Base-by-base conservation (phyloP, 2,888 invertebrate genomes). In the Coelogynopora nodosa region DNA sequence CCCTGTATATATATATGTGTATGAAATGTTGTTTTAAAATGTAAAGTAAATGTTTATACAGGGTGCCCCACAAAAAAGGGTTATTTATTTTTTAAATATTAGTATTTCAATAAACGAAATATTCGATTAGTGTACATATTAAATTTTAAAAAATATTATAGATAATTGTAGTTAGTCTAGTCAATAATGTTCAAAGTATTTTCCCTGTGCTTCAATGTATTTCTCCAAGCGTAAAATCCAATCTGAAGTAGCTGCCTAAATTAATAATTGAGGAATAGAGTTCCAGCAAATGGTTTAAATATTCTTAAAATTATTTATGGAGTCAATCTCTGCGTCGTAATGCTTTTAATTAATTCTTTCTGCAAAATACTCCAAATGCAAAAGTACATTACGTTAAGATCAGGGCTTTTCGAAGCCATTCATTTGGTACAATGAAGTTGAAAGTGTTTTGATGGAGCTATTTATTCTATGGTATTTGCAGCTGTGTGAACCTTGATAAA, bases 401-500 rank as follows among this genome's bases (percentile, higher is more conserved):
- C 31, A 5, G 31, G 29, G 29, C 84, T 83, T 83, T 83, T 83
- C n/a, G 84, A 26, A n/a, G 84, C 84, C 84, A 28, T 29, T 30
- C 5, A n/a, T n/a, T 27, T 10, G 29, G 84, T 27, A n/a, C 29
- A 83, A 83, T 80, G 2, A 80, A 27, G 5, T 10, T 23, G 1
- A 10, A 30, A 29, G 31, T 83, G 29, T 83, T 83, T 2, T 83
- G 49, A 2, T 30, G 23, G 23, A 83, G 30, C 84, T 13, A 83
- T n/a, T n/a, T n/a, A n/a, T 28, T 2, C n/a, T 31, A 31, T n/a
- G n/a, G 29, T 83, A 31, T 30, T 30, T 5, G 2, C 5, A 83
- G 84, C 84, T 28, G 84, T 83, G 29, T 83, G 84, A 5, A 26
- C 10, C n/a, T 2, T n/a, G 84, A 83, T 83, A 83, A 28, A 83